Base-by-base conservation (phyloP, 1,140 invertebrate species). In the Drosophila sproati region DNA sequence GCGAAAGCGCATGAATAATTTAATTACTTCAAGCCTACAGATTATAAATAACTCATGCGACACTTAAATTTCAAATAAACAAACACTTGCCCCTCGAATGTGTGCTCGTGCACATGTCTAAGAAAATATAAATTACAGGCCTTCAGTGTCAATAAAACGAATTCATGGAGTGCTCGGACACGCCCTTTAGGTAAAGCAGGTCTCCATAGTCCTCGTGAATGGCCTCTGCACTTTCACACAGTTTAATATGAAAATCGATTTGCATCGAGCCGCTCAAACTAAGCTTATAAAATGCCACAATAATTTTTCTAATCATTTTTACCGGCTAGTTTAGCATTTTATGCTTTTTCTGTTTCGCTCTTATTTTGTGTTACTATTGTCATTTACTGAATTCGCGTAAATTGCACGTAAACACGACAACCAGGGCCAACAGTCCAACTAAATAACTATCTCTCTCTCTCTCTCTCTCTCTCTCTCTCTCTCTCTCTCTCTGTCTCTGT, bases 351-450 rank as follows among this genome's bases (percentile, higher is more conserved):
- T 63, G 32, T n/a, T 48, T 48, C 7, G 60, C 29, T 7, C 5
- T 34, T 52, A 4, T 34, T 48, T 3, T 43, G 34, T 56, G 28
- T 4, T 28, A 34, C 39, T 10, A 39, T 71, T 51, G 73, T 80
- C 69, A 73, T 75, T 83, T 83, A 83, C 88, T 88, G 79, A 87
- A 87, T 88, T 87, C 85, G 80, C 85, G 85, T 85, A 88, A 88
- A 88, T 85, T 89, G 68, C 85, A 77, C 12, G 28, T 56, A 78
- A 80, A 78, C 83, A 88, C 83, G 83, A 61, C 70, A 86, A 10
- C 57, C 32, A 37, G 68, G 47, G 20, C 20, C 41, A 37, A 31
- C 47, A 55, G 29, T 45, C 72, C 72, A 69, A 43, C 31, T 37
- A 51, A 61, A 43, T 50, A 12, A 57, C 57, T 12, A 43, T 35